These are phyloP conservation scores for Heliopora coerulea DNA, from an alignment of 92 coral and sea anemone species.

Conservation along the genomic window DNA sequence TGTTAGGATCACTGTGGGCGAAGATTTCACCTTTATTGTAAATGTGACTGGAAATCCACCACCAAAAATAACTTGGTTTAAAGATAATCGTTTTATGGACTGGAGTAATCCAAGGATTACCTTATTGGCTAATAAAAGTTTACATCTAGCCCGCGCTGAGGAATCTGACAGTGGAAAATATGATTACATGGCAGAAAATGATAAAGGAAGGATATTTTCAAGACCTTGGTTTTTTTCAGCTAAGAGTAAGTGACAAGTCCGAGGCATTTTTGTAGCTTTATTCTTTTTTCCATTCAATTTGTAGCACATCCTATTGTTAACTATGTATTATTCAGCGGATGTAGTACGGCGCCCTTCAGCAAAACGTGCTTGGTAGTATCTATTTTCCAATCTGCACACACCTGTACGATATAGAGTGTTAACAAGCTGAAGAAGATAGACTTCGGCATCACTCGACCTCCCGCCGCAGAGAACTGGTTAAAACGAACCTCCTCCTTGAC, in stretches of 20 bases:
- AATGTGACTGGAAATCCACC: constrained; percentile 34
- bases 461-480: too few relatives aligned
- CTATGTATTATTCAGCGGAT: too few relatives aligned
- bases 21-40: constrained; percentile 24
- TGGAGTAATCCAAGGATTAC: constrained; percentile 22
- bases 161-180: constrained; percentile 10
- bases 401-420: too few relatives aligned
- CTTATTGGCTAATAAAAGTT: constrained; percentile 26
- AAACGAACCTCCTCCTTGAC: too few relatives aligned
- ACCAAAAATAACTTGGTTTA: constrained; percentile 36
- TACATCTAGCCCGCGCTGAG: constrained; percentile 5
- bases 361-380: too few relatives aligned
- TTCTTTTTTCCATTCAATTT: not conserved
- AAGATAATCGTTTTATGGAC: constrained; percentile 6
- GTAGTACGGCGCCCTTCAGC: too few relatives aligned
- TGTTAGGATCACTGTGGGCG: constrained; percentile 16
- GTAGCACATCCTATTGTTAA: too few relatives aligned
- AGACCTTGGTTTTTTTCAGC: constrained; percentile 12
- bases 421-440: too few relatives aligned
- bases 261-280: not conserved
- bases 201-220: constrained; percentile 32
- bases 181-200: constrained; percentile 40
- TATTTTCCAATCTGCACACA: too few relatives aligned
- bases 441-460: too few relatives aligned
- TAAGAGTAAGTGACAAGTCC: not conserved